Conservation (phyloP, 2,888 invertebrate species). For the Busseola fusca region DNA sequence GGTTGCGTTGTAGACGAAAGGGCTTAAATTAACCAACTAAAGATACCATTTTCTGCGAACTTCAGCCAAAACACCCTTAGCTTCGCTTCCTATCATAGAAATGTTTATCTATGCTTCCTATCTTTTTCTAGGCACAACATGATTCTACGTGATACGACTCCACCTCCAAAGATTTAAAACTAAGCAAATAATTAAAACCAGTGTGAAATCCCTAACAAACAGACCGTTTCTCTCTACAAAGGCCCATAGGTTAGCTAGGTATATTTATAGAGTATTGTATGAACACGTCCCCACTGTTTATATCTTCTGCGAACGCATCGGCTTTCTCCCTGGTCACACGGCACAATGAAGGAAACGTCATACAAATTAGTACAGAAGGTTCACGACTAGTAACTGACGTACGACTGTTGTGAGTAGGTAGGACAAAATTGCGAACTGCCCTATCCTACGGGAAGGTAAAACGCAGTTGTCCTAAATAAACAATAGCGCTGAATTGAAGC, state of each 20-base stretch:
- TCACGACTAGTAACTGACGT: background rate
- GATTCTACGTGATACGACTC: background rate
- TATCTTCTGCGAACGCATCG: constrained; percentile 63
- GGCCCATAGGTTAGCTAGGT: constrained; percentile 22
- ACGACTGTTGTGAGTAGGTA: background rate
- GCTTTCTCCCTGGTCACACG: constrained; percentile 70
- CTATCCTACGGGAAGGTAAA: background rate
- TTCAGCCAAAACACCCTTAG: background rate
- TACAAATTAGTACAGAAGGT: constrained; percentile 21
- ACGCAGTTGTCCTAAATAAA: background rate
- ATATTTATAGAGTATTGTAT: constrained; percentile 57
- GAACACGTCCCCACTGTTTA: constrained; percentile 59
- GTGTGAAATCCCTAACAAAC: constrained; percentile 36
- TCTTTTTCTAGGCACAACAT: background rate
- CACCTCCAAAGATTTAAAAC: background rate
- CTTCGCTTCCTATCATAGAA: background rate
- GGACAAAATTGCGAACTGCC: background rate
- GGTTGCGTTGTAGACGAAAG: too few species aligned
- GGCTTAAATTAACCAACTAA: background rate
- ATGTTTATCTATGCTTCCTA: background rate
- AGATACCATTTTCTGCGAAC: background rate
- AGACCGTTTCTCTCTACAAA: constrained; percentile 38
- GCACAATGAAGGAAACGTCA: constrained; percentile 58
- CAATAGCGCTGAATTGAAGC: background rate
- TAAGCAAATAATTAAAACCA: constrained; percentile 11